phyloP scores from a whole-genome alignment of 2,113 vertebrate species.

The Ptilonorhynchus violaceus region DNA sequence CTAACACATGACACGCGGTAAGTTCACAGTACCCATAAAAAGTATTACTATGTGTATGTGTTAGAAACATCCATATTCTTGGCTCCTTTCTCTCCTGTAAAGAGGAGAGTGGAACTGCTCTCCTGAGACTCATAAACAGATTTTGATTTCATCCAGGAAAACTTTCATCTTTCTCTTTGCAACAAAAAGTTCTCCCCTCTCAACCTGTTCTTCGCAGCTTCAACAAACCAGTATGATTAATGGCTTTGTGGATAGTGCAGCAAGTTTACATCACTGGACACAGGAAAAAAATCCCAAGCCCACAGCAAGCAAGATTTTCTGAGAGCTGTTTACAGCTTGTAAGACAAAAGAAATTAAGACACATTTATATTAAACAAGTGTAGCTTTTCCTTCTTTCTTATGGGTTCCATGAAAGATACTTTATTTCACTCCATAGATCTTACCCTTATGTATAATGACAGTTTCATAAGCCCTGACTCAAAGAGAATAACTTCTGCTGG shows the following conservation, averaged over 20 bases:
- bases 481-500: neutral
- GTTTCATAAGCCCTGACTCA: neutral
- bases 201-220: neutral
- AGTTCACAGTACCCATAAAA: neutral
- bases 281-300: neutral
- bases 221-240: neutral
- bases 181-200: neutral
- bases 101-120: neutral
- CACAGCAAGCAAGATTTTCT: neutral
- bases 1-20: neutral
- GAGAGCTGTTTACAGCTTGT: neutral
- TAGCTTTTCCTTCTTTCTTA: neutral
- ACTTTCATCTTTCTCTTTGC: neutral
- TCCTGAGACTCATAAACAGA: conserved; percentile 13
- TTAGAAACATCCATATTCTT: conserved; percentile 23
- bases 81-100: neutral
- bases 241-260: neutral
- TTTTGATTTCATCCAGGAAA: conserved; percentile 20
- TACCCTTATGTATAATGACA: neutral
- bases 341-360: neutral
- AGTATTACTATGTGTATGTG: neutral
- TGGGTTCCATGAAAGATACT: neutral
- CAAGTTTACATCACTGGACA: neutral
- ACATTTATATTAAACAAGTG: neutral
- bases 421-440: neutral